Conservation (phyloP, 2,113 vertebrate genomes). For the Nesoenas mayeri region DNA sequence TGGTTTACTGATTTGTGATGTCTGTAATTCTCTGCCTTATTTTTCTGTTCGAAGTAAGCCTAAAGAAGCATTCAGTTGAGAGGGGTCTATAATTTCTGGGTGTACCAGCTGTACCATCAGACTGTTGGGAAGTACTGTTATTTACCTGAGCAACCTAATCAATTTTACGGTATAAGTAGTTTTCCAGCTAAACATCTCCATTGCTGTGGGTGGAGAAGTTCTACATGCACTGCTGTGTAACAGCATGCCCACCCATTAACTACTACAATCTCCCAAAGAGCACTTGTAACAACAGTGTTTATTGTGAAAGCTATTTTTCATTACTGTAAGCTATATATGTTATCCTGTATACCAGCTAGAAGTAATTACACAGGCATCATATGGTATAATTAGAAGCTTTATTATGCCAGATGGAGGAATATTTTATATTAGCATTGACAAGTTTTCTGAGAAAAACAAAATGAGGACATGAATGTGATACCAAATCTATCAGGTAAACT, state of each 20-base stretch:
- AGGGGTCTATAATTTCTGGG: background rate
- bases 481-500: background rate
- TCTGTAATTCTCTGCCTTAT: background rate
- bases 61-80: background rate
- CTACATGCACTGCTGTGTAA: background rate
- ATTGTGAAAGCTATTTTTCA: background rate
- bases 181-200: background rate
- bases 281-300: background rate
- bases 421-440: background rate
- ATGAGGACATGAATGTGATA: background rate
- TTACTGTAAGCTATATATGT: background rate
- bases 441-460: conserved; percentile 5
- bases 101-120: background rate
- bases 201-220: background rate
- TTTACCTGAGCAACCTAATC: background rate
- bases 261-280: background rate
- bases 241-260: background rate
- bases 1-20: background rate
- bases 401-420: background rate
- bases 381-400: background rate
- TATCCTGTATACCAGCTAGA: background rate
- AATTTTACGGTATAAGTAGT: background rate
- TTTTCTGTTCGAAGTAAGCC: background rate
- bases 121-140: background rate
- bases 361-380: background rate